phyloP scores from a whole-genome alignment of 2,888 invertebrate genomes.

The Lithophane ornitopus region DNA sequence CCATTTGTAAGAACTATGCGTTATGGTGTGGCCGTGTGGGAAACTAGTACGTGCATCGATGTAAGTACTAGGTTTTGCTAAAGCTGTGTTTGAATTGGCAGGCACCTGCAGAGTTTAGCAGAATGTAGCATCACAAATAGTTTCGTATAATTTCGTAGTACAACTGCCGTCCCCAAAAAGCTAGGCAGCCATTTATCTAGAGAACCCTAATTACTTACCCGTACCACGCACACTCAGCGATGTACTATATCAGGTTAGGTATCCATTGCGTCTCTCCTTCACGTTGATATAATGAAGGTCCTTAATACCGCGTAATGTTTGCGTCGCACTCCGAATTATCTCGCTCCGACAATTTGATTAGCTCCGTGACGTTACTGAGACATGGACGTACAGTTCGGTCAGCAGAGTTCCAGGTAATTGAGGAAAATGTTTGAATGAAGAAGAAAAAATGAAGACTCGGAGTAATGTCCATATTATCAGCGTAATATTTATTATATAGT shows the following conservation, averaged over 20 bases:
- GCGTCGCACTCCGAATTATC: not conserved
- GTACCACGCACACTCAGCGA: not conserved
- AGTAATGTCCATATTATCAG: not conserved
- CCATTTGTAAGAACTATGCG: not conserved
- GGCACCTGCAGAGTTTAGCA: not conserved
- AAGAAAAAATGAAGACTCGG: constrained; percentile 11
- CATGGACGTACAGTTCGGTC: constrained; percentile 34
- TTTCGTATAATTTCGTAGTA: not conserved
- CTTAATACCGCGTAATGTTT: constrained; percentile 1
- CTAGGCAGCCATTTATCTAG: not conserved
- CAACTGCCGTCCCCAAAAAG: not conserved
- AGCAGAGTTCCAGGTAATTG: constrained; percentile 24
- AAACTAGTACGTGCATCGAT: not conserved
- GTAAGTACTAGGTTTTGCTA: not conserved
- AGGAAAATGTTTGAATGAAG: constrained; percentile 32
- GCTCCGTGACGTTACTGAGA: constrained; percentile 56
- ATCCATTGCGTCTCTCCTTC: not conserved
- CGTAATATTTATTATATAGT: not conserved
- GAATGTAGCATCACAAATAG: not conserved
- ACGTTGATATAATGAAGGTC: not conserved
- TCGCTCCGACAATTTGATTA: constrained; percentile 75
- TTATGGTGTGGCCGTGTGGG: not conserved
- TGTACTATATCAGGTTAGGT: not conserved
- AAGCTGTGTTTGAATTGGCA: not conserved
- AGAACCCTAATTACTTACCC: not conserved